A percentile compares a stretch with the other conserved stretches of the same genome.
phyloP scores from a whole-genome alignment of 1,140 invertebrate genomes.

The Phortica variegata region DNA sequence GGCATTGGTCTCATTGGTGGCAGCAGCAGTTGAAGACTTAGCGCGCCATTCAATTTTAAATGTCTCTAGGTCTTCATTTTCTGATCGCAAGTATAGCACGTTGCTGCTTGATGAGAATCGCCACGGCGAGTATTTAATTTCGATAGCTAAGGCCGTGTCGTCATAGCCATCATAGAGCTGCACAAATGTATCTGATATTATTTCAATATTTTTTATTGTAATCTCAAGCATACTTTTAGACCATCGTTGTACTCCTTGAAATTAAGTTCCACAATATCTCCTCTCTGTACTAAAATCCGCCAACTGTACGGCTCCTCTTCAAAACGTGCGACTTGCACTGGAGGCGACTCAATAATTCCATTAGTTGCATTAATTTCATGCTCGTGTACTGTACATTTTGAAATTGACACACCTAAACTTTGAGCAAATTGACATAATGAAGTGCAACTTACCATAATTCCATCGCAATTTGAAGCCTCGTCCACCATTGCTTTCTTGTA shows the following conservation, averaged over 20 bases:
- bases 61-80: slow-evolving; percentile 35
- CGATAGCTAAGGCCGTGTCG: slow-evolving; percentile 62
- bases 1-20: too few species aligned
- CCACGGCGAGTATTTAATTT: slow-evolving; percentile 52
- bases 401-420: neutral
- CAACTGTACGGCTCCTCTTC: slow-evolving; percentile 37
- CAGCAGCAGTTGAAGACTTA: slow-evolving; percentile 3
- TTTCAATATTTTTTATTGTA: neutral
- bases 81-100: slow-evolving; percentile 64
- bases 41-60: slow-evolving; percentile 67
- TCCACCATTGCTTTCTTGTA: slow-evolving; percentile 62
- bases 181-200: neutral
- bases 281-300: slow-evolving; percentile 31
- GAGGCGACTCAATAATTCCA: slow-evolving; percentile 74
- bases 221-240: slow-evolving; percentile 19
- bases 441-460: slow-evolving; percentile 60
- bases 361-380: slow-evolving; percentile 30
- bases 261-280: slow-evolving; percentile 15
- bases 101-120: slow-evolving; percentile 65
- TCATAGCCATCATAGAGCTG: slow-evolving; percentile 67
- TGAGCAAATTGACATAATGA: neutral
- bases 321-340: slow-evolving; percentile 29
- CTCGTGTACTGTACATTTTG: slow-evolving; percentile 38
- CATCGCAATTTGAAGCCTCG: slow-evolving; percentile 78
- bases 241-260: slow-evolving; percentile 38